Base-by-base conservation (phyloP, 2,888 invertebrate genomes). In the Alsophila aescularia region DNA sequence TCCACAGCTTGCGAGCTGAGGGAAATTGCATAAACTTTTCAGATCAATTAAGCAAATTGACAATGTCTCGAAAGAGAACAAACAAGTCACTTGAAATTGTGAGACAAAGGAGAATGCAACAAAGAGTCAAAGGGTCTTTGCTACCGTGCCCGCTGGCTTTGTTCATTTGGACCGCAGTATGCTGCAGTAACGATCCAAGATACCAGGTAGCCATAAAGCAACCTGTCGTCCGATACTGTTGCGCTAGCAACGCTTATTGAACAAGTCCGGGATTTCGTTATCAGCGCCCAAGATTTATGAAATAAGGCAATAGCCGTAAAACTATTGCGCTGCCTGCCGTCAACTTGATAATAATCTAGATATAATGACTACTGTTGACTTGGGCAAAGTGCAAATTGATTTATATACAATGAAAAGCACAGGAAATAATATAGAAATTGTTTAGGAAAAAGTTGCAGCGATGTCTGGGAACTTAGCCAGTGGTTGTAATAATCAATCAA, bases 121-220 rank as follows among this genome's bases (percentile, higher is more conserved):
- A 51, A 50, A 45, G 45, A 40, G 32, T 45, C 58, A 60, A 42
- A 34, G 10, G 15, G 35, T 14, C 29, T 42, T 41, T 32, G 16
- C 42, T 18, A 37, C 15, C 39, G 49, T 44, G 27, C 51, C 45
- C 57, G 60, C 57, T 53, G 18, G 42, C 54, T 59, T 44, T 52
- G 50, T 50, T 55, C 15, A 37, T 41, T 59, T 53, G 47, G 50
- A 58, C 15, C 15, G 9, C 52, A 50, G 39, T 13, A 21, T 39
- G 27, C 39, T 40, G 21, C 62, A 35, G 64, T 60, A 74, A 77
- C 77, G 87, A 88, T 87, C 80, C 68, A 72, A 75, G 87, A 88
- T 88, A 87, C 73, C 64, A 70, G 60, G 64, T 62, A 69, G 68
- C 81, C 80, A 86, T 87, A 87, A 87, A 87, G 70, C 73, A 82